phyloP scores from a whole-genome alignment of 2,797 vertebrate genomes.

The Caiman crocodilus region DNA sequence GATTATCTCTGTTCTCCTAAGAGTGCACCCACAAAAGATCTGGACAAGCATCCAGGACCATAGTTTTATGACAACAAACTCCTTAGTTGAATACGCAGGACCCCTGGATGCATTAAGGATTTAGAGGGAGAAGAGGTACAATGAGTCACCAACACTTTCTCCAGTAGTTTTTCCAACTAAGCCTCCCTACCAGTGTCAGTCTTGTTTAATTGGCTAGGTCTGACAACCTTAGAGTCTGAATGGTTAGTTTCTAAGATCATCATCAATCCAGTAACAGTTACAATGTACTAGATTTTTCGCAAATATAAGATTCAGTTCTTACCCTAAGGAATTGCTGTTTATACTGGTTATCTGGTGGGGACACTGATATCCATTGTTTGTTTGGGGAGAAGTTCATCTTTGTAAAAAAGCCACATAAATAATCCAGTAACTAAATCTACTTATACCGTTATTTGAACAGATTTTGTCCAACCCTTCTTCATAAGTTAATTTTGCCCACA shows the following conservation, averaged over 20 bases:
- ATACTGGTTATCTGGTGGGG: too few species aligned
- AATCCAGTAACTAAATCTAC: background rate
- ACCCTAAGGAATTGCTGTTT: background rate
- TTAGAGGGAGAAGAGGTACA: background rate
- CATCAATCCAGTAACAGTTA: background rate
- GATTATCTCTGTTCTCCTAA: background rate
- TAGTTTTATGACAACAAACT: background rate
- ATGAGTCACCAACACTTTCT: background rate
- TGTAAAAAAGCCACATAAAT: background rate
- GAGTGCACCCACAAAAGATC: background rate
- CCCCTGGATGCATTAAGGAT: background rate
- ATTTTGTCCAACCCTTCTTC: background rate
- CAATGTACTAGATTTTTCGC: background rate
- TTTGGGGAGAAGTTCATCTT: background rate
- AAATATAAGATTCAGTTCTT: background rate
- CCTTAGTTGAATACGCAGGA: background rate
- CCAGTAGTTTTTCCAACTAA: background rate
- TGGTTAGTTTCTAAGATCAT: background rate
- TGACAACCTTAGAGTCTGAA: background rate
- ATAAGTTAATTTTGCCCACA: conserved; percentile 11
- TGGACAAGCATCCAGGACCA: background rate
- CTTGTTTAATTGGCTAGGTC: background rate
- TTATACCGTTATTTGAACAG: background rate
- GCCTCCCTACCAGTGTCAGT: background rate
- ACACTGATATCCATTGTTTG: background rate